Evolutionary conservation across 2,113 vertebrate species (phyloP).

Genomic region (Pelodiscus sinensis): DNA sequence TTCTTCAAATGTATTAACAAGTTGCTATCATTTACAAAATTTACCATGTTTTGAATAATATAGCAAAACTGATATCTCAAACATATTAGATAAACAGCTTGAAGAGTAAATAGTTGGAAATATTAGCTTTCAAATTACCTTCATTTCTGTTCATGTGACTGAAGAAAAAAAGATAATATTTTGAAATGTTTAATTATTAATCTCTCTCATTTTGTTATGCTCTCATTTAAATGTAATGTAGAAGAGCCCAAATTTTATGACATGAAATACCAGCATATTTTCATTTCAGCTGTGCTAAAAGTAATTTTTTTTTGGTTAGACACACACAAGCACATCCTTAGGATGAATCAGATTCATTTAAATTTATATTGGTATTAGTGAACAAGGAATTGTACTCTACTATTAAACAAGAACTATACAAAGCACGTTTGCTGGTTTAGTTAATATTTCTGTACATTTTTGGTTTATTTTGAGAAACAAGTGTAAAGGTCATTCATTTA

Average conservation of each 20-base stretch:
- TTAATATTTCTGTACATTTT: slow-evolving; percentile 71
- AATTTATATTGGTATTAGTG: slow-evolving; percentile 10
- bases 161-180: not conserved
- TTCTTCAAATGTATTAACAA: not conserved
- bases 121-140: slow-evolving; percentile 12
- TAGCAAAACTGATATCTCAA: not conserved
- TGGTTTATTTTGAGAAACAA: slow-evolving; percentile 18
- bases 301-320: not conserved
- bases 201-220: not conserved
- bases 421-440: not conserved
- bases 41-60: not conserved
- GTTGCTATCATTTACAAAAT: not conserved
- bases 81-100: fast-evolving
- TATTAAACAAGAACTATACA: slow-evolving; percentile 65
- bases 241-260: not conserved
- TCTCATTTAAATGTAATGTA: not conserved
- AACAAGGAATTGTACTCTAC: slow-evolving; percentile 42
- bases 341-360: not conserved
- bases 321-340: not conserved
- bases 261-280: slow-evolving; percentile 6
- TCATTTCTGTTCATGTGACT: not conserved
- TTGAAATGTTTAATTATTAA: not conserved
- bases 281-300: not conserved
- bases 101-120: not conserved
- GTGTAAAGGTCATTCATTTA: slow-evolving; percentile 1